phyloP scores from a whole-genome alignment of 2,113 vertebrate species.

The Sclerurus mexicanus region DNA sequence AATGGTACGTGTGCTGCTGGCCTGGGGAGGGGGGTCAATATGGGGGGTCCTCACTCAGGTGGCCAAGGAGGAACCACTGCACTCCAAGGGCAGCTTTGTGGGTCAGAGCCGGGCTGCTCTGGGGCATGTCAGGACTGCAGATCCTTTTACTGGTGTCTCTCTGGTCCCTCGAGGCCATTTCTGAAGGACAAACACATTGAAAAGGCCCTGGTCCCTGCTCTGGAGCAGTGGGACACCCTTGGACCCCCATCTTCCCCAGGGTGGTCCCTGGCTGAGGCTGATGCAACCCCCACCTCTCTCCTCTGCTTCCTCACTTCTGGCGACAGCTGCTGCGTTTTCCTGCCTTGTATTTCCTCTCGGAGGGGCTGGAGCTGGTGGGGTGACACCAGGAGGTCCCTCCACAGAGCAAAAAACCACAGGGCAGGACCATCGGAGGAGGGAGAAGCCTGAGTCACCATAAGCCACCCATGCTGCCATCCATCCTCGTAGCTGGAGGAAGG shows the following conservation, averaged over 20 bases:
- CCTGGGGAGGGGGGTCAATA: background rate
- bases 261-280: background rate
- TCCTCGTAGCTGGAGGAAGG: background rate
- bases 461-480: slow-evolving; percentile 22
- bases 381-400: background rate
- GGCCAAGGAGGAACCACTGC: background rate
- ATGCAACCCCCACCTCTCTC: background rate
- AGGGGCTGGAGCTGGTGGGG: background rate
- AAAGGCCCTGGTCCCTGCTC: background rate
- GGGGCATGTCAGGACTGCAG: background rate
- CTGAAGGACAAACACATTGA: background rate
- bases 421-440: background rate
- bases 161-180: background rate
- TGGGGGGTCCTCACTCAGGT: background rate
- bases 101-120: background rate
- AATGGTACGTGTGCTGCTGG: slow-evolving; percentile 81
- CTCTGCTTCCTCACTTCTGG: background rate
- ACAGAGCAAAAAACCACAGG: rapidly evolving
- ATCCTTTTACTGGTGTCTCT: background rate
- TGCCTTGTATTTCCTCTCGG: background rate
- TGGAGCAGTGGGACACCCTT: background rate
- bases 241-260: rapidly evolving
- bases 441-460: background rate
- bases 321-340: slow-evolving; percentile 16
- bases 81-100: background rate